A percentile compares a stretch with the other conserved stretches of the same genome.
Evolutionary conservation across 37 sponge, comb jelly and placozoan species (phyloP).

Genomic region (Eunapius fragilis): DNA sequence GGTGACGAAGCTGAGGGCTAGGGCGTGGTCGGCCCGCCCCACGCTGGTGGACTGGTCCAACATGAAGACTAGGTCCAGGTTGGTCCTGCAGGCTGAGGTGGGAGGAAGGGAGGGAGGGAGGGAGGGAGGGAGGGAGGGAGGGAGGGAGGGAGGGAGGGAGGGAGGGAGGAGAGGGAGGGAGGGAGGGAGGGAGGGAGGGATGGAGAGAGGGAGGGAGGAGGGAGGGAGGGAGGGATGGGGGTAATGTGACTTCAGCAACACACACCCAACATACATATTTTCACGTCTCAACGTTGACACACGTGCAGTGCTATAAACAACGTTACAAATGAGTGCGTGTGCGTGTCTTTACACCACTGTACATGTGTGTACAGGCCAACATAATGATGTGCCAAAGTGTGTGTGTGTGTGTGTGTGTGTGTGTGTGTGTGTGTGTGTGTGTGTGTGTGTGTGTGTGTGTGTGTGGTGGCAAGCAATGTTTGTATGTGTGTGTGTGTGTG

Average conservation of each 20-base stretch:
- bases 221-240: neutral
- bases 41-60: constrained; percentile 90
- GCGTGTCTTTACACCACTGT: neutral
- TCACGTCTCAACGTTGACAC: too few relatives aligned
- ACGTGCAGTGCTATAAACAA: too few relatives aligned
- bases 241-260: too few relatives aligned
- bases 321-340: neutral
- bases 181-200: constrained; percentile 2
- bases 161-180: constrained; percentile 12
- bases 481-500: neutral
- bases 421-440: constrained; percentile 5
- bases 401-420: constrained; percentile 10
- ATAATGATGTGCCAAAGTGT: neutral
- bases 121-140: neutral
- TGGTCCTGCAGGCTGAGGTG: constrained; percentile 63
- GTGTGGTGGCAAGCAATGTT: neutral
- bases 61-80: constrained; percentile 77
- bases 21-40: constrained; percentile 56
- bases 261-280: too few relatives aligned
- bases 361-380: neutral
- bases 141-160: neutral
- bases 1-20: constrained; percentile 61
- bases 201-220: neutral
- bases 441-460: neutral
- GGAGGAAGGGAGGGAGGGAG: neutral